Evolutionary conservation across 2,113 vertebrate species (phyloP).

Genomic region (Chaetops frenatus): DNA sequence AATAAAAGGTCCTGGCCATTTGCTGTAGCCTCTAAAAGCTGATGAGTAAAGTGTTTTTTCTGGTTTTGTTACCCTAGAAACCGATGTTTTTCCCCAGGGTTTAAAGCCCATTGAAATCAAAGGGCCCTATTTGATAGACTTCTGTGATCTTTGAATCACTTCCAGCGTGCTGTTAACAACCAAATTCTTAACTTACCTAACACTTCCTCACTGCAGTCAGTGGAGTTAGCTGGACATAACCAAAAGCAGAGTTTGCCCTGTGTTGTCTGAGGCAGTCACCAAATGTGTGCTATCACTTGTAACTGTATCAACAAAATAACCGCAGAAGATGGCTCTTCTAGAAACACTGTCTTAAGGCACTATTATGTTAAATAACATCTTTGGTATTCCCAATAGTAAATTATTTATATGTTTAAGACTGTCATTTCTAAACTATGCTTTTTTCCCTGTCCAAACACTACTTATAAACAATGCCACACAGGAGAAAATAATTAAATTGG

Average conservation of each 20-base stretch:
- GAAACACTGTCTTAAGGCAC: neutral
- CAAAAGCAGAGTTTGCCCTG: neutral
- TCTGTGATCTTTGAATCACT: conserved; percentile 28
- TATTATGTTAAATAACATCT: conserved; percentile 31
- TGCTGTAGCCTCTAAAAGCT: neutral
- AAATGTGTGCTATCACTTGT: conserved; percentile 26
- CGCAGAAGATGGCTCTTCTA: neutral
- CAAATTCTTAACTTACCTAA: conserved; percentile 8
- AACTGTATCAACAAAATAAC: conserved; percentile 18
- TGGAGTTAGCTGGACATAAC: neutral
- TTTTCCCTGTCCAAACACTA: conserved; percentile 28
- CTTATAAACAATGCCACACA: conserved; percentile 34
- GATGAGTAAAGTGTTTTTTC: neutral
- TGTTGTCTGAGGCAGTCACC: neutral
- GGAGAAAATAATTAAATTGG: conserved; percentile 42
- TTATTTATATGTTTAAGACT: conserved; percentile 47
- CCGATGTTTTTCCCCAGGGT: neutral
- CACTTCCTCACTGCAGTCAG: neutral
- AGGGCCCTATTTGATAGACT: conserved; percentile 15
- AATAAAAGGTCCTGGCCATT: neutral
- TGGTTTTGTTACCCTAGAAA: conserved; percentile 45
- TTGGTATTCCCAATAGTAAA: conserved; percentile 41
- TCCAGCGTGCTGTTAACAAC: conserved; percentile 30
- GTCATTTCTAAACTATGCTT: conserved; percentile 48
- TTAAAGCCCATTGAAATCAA: conserved; percentile 29